Conservation (phyloP, 2,113 vertebrate species). For the Antidorcas marsupialis region DNA sequence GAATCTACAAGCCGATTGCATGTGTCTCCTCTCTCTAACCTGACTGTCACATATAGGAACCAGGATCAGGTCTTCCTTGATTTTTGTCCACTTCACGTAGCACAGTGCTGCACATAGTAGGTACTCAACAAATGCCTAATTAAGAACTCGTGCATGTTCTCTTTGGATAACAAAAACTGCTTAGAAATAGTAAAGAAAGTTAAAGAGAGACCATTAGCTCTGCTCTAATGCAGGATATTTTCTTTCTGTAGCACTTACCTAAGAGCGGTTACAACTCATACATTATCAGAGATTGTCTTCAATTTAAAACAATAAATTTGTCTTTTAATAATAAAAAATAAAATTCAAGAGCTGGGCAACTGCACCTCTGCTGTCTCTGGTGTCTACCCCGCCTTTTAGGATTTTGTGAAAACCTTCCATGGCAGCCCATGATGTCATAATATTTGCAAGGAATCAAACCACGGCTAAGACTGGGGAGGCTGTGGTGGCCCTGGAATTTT, state of each 20-base stretch:
- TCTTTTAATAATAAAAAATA: conserved; percentile 35
- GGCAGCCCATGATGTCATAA: not conserved
- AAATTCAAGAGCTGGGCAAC: fast-evolving
- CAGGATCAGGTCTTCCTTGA: not conserved
- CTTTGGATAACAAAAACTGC: not conserved
- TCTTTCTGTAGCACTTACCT: conserved; percentile 29
- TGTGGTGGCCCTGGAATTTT: not conserved
- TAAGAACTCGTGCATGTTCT: not conserved
- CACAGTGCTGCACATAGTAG: not conserved
- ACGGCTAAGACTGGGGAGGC: not conserved
- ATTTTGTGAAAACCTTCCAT: not conserved
- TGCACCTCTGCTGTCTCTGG: not conserved
- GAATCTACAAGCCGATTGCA: not conserved
- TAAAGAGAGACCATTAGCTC: not conserved
- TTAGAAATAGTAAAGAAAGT: not conserved
- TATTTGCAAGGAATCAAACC: not conserved
- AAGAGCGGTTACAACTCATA: not conserved
- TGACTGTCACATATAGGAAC: not conserved
- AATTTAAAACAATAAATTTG: conserved; percentile 33
- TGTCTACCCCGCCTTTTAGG: not conserved
- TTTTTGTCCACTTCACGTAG: not conserved
- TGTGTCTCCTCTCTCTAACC: not conserved
- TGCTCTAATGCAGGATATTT: conserved; percentile 1
- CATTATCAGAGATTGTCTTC: conserved; percentile 15
- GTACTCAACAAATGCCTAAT: not conserved